phyloP scores from a whole-genome alignment of 2,888 invertebrate genomes.

The Drosophila glabriapex region DNA sequence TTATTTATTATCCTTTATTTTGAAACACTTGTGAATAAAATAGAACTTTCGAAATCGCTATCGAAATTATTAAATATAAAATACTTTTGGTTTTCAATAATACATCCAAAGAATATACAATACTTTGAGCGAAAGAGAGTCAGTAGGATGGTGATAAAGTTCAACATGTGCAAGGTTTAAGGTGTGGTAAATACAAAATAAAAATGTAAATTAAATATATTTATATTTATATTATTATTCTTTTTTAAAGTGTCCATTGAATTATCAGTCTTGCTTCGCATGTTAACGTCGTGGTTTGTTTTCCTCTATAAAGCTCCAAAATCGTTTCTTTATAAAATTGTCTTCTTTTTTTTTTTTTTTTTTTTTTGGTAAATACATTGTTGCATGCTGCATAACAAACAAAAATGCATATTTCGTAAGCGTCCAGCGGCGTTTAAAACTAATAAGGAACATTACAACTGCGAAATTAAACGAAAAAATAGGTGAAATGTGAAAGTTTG shows the following conservation, averaged over 20 bases:
- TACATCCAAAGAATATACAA: not conserved
- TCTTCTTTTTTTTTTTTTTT: not conserved
- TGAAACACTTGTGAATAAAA: not conserved
- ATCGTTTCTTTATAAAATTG: not conserved
- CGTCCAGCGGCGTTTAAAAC: conserved; percentile 23
- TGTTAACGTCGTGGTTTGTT: not conserved
- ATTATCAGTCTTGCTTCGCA: conserved; percentile 4
- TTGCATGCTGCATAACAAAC: conserved; percentile 41
- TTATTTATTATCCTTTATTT: not conserved
- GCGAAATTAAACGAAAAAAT: conserved; percentile 9
- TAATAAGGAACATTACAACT: conserved; percentile 30
- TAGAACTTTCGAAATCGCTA: not conserved
- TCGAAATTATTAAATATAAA: not conserved
- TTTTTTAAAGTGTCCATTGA: not conserved
- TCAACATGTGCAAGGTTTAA: not conserved
- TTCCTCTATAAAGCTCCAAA: not conserved
- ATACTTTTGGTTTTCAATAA: not conserved
- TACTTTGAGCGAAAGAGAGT: not conserved
- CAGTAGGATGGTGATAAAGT: not conserved
- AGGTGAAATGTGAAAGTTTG: conserved; percentile 15
- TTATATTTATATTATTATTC: not conserved
- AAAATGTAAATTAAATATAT: not conserved
- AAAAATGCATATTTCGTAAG: conserved; percentile 28
- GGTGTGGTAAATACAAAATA: not conserved
- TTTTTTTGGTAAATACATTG: conserved; percentile 8